Base-by-base conservation (phyloP, 2,113 vertebrate genomes). In the Caranx ignobilis region DNA sequence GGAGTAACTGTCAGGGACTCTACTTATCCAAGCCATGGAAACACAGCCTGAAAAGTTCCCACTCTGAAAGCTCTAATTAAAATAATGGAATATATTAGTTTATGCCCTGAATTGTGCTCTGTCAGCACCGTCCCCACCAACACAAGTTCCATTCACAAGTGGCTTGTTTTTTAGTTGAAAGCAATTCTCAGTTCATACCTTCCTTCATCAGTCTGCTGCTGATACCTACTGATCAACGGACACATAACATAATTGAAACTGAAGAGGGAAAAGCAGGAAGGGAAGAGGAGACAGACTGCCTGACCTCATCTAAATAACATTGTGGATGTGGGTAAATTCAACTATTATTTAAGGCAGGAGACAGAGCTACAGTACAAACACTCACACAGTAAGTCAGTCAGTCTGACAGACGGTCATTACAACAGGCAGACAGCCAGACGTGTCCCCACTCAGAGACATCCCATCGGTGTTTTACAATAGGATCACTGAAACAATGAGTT, bases 61-160 rank as follows among this genome's bases (percentile, higher is more conserved):
- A 35, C 21, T 37, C 10, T 81, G 67, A 35, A 81, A 82, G 37
- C 37, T 64, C 32, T 74, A 41, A 31, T 34, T 32, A 61, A 83
- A 75, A 73, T 79, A 84, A 71, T 2, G 75, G 78, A 79, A 84
- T 69, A 80, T 82, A 61, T 87, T 83, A 45, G 71, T 84, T 50
- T 55, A 52, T 61, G 13, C 48, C 47, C n/a, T 43, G 5, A 76
- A 62, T 26, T 61, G 45, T 64, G 72, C 77, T 71, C 18, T 18
- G 62, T 79, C 72, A 85, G 81, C 64, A 80, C 21, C 26, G 31
- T 11, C 10, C 5, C 2, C 63, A 81, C 50, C 65, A 84, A 54
- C 47, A 67, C 7, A 63, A 43, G 66, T 72, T 75, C 70, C 68
- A 70, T 34, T 78, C 13, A 57, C 26, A 47, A 69, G 19, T 15